Evolutionary conservation across 2,113 vertebrate species (phyloP).

Genomic region (Channa argus): DNA sequence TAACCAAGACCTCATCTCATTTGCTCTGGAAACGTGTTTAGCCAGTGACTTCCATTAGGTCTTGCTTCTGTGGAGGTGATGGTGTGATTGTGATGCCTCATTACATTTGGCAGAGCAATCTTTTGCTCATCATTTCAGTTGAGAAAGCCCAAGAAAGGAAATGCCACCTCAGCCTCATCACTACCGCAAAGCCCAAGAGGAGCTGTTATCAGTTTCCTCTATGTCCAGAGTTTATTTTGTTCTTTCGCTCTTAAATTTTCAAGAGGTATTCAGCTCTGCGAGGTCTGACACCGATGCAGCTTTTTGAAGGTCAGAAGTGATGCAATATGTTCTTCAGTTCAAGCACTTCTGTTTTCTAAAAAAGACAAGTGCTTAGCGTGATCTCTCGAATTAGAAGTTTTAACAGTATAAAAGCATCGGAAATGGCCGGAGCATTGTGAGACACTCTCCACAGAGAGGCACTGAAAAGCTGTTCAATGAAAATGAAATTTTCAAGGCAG

Average conservation of each 20-base stretch:
- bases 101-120: constrained; percentile 78
- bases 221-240: background rate
- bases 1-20: constrained; percentile 79
- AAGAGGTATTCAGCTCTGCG: constrained; percentile 10
- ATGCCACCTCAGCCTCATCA: constrained; percentile 32
- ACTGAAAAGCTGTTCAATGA: constrained; percentile 17
- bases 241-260: constrained; percentile 18
- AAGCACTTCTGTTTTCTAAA: background rate
- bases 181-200: constrained; percentile 16
- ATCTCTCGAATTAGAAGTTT: background rate
- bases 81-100: constrained; percentile 72
- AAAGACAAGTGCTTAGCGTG: background rate
- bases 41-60: constrained; percentile 79
- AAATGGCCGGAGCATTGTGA: constrained; percentile 17
- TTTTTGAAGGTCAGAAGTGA: constrained; percentile 45
- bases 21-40: constrained; percentile 74
- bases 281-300: constrained; percentile 1
- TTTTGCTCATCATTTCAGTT: constrained; percentile 69
- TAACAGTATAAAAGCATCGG: background rate
- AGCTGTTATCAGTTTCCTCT: constrained; percentile 34
- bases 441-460: constrained; percentile 8
- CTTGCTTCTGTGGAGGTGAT: constrained; percentile 72
- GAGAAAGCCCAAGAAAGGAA: constrained; percentile 54
- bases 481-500: constrained; percentile 1
- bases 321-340: constrained; percentile 11